Evolutionary conservation across 2,797 vertebrate genomes (phyloP), one percentile per base, ranked within the genome.

Genomic region (Myotis daubentonii): DNA sequence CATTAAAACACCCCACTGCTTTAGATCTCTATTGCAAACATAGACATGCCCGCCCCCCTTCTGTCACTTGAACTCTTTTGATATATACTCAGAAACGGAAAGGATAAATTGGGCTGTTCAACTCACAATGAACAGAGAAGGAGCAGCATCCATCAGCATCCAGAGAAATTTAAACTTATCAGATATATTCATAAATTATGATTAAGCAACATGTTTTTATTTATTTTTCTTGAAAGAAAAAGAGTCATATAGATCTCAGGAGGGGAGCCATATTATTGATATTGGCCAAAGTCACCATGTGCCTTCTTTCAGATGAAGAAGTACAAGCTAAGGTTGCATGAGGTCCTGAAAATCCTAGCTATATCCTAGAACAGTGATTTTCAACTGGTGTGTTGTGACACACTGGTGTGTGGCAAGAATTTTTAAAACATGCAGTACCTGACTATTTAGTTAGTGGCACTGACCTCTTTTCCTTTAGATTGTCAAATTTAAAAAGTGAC

Each of bases 1-100:
- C 49, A 66, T 49, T 87, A 85, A 88, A 30, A 8, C 12, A 88
- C 57, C 44, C 12, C 22, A 53, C 20, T 83, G 86, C 86, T 70
- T 91, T 80, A 93, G 75, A 91, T 89, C 38, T 90, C 68, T 74
- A 5, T 78, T 83, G 91, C 91, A 95, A 94, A 72, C 86, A 91
- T 11, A 85, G 78, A 81, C 1, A 83, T 72, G 47, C 47, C 25
- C 6, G 1, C 25, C 38, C 16, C 1, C 9, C 79, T 84, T 72
- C 11, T 91, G 44, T 91, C 49, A 72, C 66, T 93, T 95, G 68
- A 82, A 90, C 78, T 30, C 19, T 16, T 8, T 74, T 38, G 78
- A 38, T 62, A 87, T 33, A 79, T 62, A 57, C 33, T 80, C 72
- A 81, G 75, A 80, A 66, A 89, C 15, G 8, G 28, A 91, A 80